Percentiles rank a stretch among this genome's conserved stretches.
Evolutionary conservation across 1,140 invertebrate species (phyloP).

Genomic region (Drosophila sturtevanti): DNA sequence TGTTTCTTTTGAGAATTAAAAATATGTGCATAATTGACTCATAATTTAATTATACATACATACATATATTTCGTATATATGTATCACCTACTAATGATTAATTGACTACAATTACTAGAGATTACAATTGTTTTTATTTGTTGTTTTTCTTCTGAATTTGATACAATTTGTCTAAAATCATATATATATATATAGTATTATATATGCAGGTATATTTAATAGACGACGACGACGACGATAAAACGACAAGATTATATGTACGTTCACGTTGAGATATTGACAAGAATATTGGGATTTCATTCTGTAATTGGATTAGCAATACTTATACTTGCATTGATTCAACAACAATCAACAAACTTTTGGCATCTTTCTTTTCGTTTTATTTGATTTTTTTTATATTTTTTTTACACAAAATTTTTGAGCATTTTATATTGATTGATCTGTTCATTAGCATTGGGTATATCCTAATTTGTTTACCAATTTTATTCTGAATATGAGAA

Average conservation of each 20-base stretch:
- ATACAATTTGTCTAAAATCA: conserved; percentile 31
- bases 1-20: conserved; percentile 15
- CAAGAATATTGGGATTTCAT: conserved; percentile 50
- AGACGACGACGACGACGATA: conserved; percentile 59
- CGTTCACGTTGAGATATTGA: conserved; percentile 69
- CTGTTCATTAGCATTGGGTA: too few relatives aligned
- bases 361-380: not conserved
- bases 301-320: conserved; percentile 46
- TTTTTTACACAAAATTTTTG: not conserved
- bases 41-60: conserved; percentile 46
- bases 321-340: conserved; percentile 31
- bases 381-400: not conserved
- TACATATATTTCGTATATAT: conserved; percentile 17
- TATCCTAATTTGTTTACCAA: too few relatives aligned
- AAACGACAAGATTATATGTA: conserved; percentile 69
- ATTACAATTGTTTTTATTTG: conserved; percentile 59
- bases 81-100: conserved; percentile 50
- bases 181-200: conserved; percentile 41
- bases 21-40: conserved; percentile 62
- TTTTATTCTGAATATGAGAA: too few relatives aligned
- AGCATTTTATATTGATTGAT: too few relatives aligned
- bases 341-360: conserved; percentile 15
- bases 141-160: conserved; percentile 27
- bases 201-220: conserved; percentile 58
- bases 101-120: conserved; percentile 78